Percentiles rank a stretch among this genome's conserved stretches.
These are phyloP conservation scores for Morus bassanus DNA, from an alignment of 2,797 vertebrate genomes.

Conservation along the genomic window DNA sequence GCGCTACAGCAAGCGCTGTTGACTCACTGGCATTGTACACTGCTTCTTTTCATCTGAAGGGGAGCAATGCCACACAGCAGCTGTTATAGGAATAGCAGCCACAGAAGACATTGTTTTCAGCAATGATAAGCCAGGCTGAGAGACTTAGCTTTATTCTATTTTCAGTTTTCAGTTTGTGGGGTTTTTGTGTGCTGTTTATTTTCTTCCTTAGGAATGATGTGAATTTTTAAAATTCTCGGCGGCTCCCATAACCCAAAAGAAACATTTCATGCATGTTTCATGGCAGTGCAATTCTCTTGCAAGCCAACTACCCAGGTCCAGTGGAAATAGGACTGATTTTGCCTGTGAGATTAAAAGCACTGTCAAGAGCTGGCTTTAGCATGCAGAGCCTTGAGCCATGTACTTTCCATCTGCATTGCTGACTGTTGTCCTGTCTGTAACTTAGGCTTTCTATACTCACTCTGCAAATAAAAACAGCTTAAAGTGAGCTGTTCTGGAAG, in stretches of 20 bases:
- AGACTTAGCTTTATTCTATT: not conserved
- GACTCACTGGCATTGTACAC: not conserved
- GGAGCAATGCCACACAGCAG: conserved; percentile 82
- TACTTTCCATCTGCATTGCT: not conserved
- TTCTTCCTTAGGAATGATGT: not conserved
- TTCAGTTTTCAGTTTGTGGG: not conserved
- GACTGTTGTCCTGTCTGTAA: not conserved
- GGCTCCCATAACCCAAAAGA: fast-evolving
- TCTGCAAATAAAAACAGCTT: not conserved
- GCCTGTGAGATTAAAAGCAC: not conserved
- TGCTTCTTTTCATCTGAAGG: conserved; percentile 70
- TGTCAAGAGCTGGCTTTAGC: not conserved
- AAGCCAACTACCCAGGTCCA: fast-evolving
- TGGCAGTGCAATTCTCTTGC: not conserved
- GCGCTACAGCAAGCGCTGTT: not conserved
- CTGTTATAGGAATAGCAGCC: conserved; percentile 76
- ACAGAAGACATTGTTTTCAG: conserved; percentile 7
- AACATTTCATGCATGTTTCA: not conserved
- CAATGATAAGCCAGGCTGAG: not conserved
- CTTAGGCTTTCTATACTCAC: not conserved
- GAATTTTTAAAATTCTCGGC: not conserved
- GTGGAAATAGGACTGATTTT: not conserved
- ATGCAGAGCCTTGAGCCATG: not conserved
- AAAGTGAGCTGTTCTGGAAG: not conserved
- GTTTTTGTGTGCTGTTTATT: not conserved